Conservation (phyloP, 2,113 vertebrate genomes). For the Tonatia bakeri region DNA sequence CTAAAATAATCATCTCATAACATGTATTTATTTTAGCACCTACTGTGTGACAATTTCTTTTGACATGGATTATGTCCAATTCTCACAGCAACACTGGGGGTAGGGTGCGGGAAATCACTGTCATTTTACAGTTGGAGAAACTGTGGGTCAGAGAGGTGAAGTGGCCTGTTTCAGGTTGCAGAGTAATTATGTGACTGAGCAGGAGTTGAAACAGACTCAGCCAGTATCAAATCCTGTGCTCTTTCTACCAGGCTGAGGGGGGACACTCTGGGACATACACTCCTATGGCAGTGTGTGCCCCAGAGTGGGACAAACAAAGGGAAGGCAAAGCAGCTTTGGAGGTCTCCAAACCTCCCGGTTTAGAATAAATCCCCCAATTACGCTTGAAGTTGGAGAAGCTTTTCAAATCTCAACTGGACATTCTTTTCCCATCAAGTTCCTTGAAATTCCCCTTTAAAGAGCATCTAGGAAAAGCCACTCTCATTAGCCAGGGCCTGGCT, state of each 20-base stretch:
- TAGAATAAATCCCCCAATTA: conserved; percentile 55
- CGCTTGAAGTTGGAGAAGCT: conserved; percentile 46
- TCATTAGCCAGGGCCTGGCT: conserved; percentile 62
- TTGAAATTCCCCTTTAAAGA: conserved; percentile 68
- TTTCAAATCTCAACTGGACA: conserved; percentile 57
- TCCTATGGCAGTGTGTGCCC: neutral
- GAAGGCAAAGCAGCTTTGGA: conserved; percentile 25
- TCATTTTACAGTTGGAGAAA: neutral
- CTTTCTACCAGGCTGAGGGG: neutral
- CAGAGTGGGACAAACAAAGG: conserved; percentile 36
- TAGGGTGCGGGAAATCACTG: too few relatives aligned
- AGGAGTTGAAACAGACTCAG: neutral
- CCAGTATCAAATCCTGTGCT: neutral
- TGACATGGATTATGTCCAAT: conserved; percentile 2
- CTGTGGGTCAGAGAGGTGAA: neutral
- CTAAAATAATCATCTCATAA: conserved; percentile 9
- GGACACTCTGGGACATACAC: neutral
- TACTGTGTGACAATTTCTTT: neutral
- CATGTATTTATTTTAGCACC: neutral
- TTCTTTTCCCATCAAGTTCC: conserved; percentile 64
- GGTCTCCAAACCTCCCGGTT: conserved; percentile 33
- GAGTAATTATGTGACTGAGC: neutral
- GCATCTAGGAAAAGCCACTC: conserved; percentile 65
- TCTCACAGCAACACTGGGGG: neutral
- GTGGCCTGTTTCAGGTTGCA: neutral